Base-by-base conservation (phyloP, 2,797 vertebrate species). In the Gymnopithys bicolor region DNA sequence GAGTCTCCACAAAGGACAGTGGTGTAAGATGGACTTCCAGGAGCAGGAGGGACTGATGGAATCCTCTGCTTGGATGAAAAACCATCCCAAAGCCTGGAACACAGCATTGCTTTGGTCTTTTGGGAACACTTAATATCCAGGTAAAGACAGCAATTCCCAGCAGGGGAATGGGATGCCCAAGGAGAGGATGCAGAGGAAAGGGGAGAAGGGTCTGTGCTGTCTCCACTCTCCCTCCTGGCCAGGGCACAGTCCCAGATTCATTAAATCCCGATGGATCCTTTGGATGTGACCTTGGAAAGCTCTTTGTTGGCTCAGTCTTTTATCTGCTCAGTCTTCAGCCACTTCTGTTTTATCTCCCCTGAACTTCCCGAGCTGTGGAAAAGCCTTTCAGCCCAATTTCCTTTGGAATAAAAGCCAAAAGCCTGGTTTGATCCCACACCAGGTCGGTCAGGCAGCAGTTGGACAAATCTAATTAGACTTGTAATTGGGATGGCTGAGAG, bases 401-500 rank as follows among this genome's bases (percentile, higher is more conserved):
- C 43, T 66, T 4, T 3, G 64, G 56, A 67, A 69, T 79, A 43
- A 59, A 87, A 83, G 64, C 27, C 46, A 79, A 84, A 48, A 67
- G 19, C 35, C 3, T 13, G 32, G 52, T 74, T 90, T 89, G 82
- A 64, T 87, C 87, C 83, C 59, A 69, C 49, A 43, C 67, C 1
- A 6, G 74, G 63, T 70, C 9, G 0, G 48, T 70, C 74, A 48
- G 84, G 86, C 76, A 86, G 9, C 46, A 18, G 52, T 83, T 43
- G 45, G 84, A 70, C 59, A 85, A 91, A 71, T 49, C 9, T 91
- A 90, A 95, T 95, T 85, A 94, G 91, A 53, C 37, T 77, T 87
- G 89, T 95, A 94, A 93, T 90, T 76, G 68, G 84, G 80, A 59
- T 52, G 53, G 6, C 10, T 91, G 68, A 60, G 35, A 73, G 86